Conservation (phyloP, 2,797 vertebrate genomes). For the Halcyon leucocephala region DNA sequence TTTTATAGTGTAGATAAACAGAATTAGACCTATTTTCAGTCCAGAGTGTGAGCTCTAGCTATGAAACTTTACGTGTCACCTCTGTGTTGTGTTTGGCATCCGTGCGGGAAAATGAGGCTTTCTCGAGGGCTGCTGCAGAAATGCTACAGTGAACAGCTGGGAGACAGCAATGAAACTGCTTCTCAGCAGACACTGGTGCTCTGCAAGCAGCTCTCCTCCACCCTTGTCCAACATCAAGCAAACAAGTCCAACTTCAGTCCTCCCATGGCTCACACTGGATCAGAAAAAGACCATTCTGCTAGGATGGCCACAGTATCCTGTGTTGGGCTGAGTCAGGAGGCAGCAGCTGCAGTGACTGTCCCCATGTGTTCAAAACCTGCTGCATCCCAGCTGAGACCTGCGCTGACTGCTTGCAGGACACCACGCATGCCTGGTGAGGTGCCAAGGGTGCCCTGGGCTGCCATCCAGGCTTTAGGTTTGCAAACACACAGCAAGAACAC, state of each 20-base stretch:
- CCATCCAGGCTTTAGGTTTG: not conserved
- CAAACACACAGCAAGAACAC: not conserved
- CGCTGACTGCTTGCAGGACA: not conserved
- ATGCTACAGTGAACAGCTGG: not conserved
- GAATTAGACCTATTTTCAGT: not conserved
- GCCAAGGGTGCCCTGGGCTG: fast-evolving
- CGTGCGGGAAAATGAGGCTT: fast-evolving
- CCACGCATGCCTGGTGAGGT: fast-evolving
- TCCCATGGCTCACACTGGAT: fast-evolving
- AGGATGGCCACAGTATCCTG: no score
- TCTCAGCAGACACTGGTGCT: not conserved
- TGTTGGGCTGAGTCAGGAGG: not conserved
- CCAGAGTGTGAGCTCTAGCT: not conserved
- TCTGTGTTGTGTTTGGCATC: not conserved
- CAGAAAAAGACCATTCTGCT: not conserved
- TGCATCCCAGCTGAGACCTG: not conserved
- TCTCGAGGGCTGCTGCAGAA: not conserved
- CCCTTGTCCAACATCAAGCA: not conserved
- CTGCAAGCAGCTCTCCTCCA: not conserved
- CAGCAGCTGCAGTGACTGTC: not conserved
- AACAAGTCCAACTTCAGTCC: not conserved
- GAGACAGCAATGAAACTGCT: not conserved
- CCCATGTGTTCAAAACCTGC: not conserved
- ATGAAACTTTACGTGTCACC: not conserved
- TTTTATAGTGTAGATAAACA: not conserved